Percentiles rank a stretch among this genome's conserved stretches.
phyloP scores from a whole-genome alignment of 2,797 vertebrate genomes.

The Ctenochaetus hawaiiensis region DNA sequence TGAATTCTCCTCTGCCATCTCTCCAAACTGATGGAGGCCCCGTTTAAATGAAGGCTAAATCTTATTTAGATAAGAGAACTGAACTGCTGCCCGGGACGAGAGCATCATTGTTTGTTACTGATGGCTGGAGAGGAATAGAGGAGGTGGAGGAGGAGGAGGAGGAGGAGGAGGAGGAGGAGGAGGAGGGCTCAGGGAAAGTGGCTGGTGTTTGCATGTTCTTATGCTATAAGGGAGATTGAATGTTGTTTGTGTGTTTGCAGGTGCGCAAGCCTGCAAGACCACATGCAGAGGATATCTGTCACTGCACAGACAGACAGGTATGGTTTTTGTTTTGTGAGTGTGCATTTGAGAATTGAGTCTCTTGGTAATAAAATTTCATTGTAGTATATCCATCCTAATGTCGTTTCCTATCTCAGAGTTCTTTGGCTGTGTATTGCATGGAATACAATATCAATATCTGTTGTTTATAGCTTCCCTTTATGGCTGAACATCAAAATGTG shows the following conservation, averaged over 20 bases:
- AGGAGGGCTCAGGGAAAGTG: slow-evolving; percentile 4
- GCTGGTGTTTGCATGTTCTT: slow-evolving; percentile 75
- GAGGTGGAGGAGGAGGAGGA: not conserved
- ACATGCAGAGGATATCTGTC: slow-evolving; percentile 72
- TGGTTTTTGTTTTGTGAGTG: slow-evolving; percentile 66
- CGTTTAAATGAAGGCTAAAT: slow-evolving; percentile 88
- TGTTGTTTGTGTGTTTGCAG: slow-evolving; percentile 69
- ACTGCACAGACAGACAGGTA: slow-evolving; percentile 66
- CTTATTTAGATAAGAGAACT: slow-evolving; percentile 88
- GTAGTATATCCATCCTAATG: slow-evolving; percentile 69
- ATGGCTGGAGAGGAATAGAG: slow-evolving; percentile 73
- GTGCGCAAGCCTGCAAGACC: slow-evolving; percentile 37
- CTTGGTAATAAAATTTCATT: slow-evolving; percentile 73
- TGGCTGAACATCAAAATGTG: slow-evolving; percentile 56
- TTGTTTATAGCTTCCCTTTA: slow-evolving; percentile 67
- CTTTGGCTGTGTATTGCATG: slow-evolving; percentile 53
- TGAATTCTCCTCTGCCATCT: slow-evolving; percentile 84
- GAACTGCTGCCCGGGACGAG: slow-evolving; percentile 80
- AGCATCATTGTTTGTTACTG: slow-evolving; percentile 85
- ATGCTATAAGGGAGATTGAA: slow-evolving; percentile 76
- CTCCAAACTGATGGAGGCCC: slow-evolving; percentile 85
- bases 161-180: not conserved
- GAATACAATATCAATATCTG: slow-evolving; percentile 68
- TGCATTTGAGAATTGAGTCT: slow-evolving; percentile 76
- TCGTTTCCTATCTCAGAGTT: slow-evolving; percentile 67